Percentiles rank a stretch among this genome's conserved stretches.
phyloP scores from a whole-genome alignment of 2,113 vertebrate species.

The Mirza zaza region DNA sequence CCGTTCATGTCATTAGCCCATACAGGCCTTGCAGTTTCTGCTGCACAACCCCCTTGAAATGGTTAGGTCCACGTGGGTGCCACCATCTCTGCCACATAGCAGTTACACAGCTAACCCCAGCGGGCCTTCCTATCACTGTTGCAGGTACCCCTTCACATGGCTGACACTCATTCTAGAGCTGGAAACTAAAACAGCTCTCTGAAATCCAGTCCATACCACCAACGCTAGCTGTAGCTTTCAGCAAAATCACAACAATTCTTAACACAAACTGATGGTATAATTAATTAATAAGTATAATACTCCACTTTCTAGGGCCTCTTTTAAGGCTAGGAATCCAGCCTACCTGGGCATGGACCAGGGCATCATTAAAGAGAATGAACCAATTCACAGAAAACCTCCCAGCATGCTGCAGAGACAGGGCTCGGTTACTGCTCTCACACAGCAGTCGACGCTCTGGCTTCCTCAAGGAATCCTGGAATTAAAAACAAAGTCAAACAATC shows the following conservation, averaged over 20 bases:
- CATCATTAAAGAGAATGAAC: slow-evolving; percentile 99
- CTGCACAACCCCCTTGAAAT: background rate
- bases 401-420: slow-evolving; percentile 93
- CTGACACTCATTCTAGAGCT: background rate
- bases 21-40: background rate
- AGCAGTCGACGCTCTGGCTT: slow-evolving; percentile 94
- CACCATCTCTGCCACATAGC: background rate
- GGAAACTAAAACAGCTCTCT: background rate
- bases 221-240: background rate
- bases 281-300: background rate
- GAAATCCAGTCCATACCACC: background rate
- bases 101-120: background rate
- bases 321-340: slow-evolving; percentile 53
- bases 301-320: background rate
- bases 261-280: background rate
- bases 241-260: background rate
- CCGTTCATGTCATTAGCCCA: background rate
- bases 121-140: background rate
- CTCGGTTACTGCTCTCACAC: slow-evolving; percentile 97
- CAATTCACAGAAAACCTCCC: slow-evolving; percentile 98
- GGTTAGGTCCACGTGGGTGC: background rate
- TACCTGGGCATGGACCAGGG: slow-evolving; percentile 97
- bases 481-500: background rate
- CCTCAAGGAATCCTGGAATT: slow-evolving; percentile 92
- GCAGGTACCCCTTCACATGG: background rate